Base-by-base conservation (phyloP, 2,888 invertebrate genomes). In the Orthonychiurus folsomi region DNA sequence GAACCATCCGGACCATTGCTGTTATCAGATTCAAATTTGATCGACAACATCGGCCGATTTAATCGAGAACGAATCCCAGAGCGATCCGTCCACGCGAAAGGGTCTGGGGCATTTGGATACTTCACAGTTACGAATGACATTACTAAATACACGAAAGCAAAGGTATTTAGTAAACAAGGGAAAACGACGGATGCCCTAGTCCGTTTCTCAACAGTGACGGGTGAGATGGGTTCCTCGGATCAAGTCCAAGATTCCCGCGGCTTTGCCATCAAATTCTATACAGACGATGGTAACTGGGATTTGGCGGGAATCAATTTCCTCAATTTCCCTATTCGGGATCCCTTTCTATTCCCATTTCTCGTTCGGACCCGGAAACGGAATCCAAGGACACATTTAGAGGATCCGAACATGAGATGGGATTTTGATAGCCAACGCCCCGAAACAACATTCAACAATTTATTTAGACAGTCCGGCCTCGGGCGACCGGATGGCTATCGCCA, bases 221-320 rank as follows among this genome's bases (percentile, higher is more conserved):
- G 93, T 9, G 93, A 94, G 78, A 85, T 85, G 3, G 55, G 55
- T 3, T 55, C 55, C 5, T 23, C 55, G 20, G 55, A 55, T 25
- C 21, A 23, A 3, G 20, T 9, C 3, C 2, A 12, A 2, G 55
- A 55, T 55, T 25, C 55, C 2, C 20, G 24, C 9, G 70, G 95
- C 37, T 95, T 94, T 77, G 91, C 95, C 9, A 80, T 94, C 0
- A 95, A 95, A 76, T 91, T 94, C 77, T 95, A 95, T 78, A 89
- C 91, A 1, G 90, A 92, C 70, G 90, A 92, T 74, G 93, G 93
- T n/a, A 86, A 87, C 73, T 93, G 93, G 93, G 94, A 95, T 80
- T 79, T 94, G 69, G 93, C 93, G 27, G 94, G 94, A 18, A 89
- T 88, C 77, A 94, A 93, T 78, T 93, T 91, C 0, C 93, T 94